Base-by-base conservation (phyloP, 92 coral and sea anemone species). In the Pocillopora grandis region DNA sequence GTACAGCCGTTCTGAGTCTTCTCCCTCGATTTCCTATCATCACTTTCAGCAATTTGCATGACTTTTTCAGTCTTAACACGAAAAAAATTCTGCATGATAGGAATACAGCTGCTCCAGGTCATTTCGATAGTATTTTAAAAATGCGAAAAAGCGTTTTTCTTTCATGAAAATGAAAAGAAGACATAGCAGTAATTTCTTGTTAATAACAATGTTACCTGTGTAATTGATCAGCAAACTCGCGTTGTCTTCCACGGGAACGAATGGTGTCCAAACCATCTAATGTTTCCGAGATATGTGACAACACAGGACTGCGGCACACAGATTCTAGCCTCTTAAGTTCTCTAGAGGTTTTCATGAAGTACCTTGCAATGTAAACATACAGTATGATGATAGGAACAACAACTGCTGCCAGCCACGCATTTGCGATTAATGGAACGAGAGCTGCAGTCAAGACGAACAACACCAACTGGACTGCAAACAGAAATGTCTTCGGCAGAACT, bases 401-500 rank as follows among this genome's bases (percentile, higher is more conserved):
- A 83, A 83, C 74, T 36, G 86, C 86, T 74, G 79, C 86, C 2
- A 83, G 86, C 86, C 86, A 83, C 11, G 65, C 79, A 67, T 83
- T 83, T 9, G 86, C 86, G 58, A 75, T 73, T 17, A 73, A 31
- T 6, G 86, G 86, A 52, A 83, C 52, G 12, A 83, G 68, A 11
- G 86, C 73, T 21, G 86, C 86, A 33, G 86, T 83, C 73, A 83
- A 83, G 37, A 83, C 86, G 55, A 83, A 83, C 86, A 83, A 55
- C 72, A 83, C 80, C 80, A 83, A 16, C 33, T 89, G 91, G 13
- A 86, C 48, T 10, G 91, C 91, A 67, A 84, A 86, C 31, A 83
- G 83, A 69, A 89, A 89, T 14, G 91, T 79, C 62, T 77, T 71
- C 8, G 91, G 91, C 20, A 89, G 62, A 52, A 89, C 80, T 62